A percentile compares a stretch with the other conserved stretches of the same genome.
These are phyloP conservation scores for Patella pellucida DNA, from an alignment of 2,888 invertebrate species.

Conservation along the genomic window DNA sequence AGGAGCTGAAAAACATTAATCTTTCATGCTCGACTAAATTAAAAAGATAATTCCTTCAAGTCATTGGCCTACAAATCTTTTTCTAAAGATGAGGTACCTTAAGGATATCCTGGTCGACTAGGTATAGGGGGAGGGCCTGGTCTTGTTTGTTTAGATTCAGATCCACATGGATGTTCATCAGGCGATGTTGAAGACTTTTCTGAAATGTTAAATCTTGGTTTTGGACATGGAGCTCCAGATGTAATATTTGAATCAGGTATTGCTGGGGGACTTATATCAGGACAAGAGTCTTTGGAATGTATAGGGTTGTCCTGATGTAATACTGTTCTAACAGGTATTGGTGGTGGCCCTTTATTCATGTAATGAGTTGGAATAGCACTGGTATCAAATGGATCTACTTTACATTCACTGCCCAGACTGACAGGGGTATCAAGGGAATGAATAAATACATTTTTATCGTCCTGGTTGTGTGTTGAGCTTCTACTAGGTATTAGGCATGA, in stretches of 20 bases:
- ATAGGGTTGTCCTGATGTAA: not conserved
- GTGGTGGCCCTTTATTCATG: constrained; percentile 24
- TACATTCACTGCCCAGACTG: not conserved
- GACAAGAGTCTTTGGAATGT: constrained; percentile 1
- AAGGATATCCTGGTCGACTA: constrained; percentile 35
- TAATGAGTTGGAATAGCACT: constrained; percentile 41
- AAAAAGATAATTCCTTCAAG: too few species aligned
- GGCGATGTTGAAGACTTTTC: not conserved
- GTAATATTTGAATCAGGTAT: constrained; percentile 17
- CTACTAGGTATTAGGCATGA: constrained; percentile 27
- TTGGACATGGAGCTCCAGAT: constrained; percentile 14
- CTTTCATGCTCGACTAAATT: too few species aligned
- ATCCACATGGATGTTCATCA: not conserved
- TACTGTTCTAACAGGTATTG: constrained; percentile 14
- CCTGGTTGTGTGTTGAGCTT: constrained; percentile 32
- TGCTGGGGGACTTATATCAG: constrained; percentile 30
- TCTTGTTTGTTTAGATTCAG: not conserved
- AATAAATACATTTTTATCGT: not conserved
- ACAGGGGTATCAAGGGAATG: not conserved
- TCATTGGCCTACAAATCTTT: too few species aligned
- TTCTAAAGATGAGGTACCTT: not conserved
- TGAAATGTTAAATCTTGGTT: not conserved
- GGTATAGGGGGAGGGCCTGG: constrained; percentile 40
- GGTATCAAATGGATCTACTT: constrained; percentile 50
- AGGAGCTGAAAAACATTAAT: too few species aligned